Evolutionary conservation across 1,140 invertebrate genomes (phyloP).

Genomic region (Glossosoma conforme): DNA sequence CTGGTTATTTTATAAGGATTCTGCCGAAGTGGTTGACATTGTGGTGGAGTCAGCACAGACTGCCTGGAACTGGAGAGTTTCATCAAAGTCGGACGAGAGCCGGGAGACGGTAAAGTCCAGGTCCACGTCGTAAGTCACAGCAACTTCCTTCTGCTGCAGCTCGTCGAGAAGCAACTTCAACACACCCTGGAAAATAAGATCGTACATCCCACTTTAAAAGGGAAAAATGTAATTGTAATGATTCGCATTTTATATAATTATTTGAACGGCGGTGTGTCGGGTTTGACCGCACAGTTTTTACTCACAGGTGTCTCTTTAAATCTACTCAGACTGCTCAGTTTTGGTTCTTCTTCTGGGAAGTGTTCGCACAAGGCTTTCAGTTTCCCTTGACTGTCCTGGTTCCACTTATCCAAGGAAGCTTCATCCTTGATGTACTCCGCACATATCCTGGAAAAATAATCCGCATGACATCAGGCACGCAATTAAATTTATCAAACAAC

Average conservation of each 20-base stretch:
- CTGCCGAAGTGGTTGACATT: neutral
- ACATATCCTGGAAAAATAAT: constrained; percentile 21
- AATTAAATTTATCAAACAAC: too few species aligned
- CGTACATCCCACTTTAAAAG: neutral
- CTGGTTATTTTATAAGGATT: too few species aligned
- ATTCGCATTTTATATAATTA: neutral
- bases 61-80: constrained; percentile 26
- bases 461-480: too few species aligned
- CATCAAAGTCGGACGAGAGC: constrained; percentile 23
- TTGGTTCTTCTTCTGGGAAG: constrained; percentile 21
- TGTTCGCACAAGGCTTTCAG: constrained; percentile 17
- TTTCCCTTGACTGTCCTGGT: constrained; percentile 26
- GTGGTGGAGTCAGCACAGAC: constrained; percentile 16
- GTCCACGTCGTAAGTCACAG: constrained; percentile 27
- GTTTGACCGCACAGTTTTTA: constrained; percentile 4
- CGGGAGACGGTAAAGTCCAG: constrained; percentile 21
- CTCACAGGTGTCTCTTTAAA: constrained; percentile 29
- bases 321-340: constrained; percentile 9
- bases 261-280: too few species aligned
- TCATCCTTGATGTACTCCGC: constrained; percentile 16
- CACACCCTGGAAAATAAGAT: constrained; percentile 14
- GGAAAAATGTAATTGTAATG: neutral
- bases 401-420: constrained; percentile 7
- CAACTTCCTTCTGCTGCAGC: constrained; percentile 26
- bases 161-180: constrained; percentile 23